Evolutionary conservation across 2,888 invertebrate genomes (phyloP).

Genomic region (Octodonta nipae): DNA sequence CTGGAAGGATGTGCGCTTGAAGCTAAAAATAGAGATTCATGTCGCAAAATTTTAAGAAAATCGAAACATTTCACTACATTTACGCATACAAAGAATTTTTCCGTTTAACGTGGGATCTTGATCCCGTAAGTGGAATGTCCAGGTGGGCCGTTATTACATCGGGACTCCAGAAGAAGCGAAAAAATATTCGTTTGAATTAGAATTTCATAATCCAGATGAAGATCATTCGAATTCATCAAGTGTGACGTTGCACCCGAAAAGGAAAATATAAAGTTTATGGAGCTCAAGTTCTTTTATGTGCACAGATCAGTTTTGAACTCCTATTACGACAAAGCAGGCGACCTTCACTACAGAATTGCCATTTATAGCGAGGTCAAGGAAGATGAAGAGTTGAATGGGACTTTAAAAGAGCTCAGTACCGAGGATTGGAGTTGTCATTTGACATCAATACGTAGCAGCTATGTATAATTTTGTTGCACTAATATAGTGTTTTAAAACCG

Average conservation of each 20-base stretch:
- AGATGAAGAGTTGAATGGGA: too few relatives aligned
- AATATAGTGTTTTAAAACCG: too few relatives aligned
- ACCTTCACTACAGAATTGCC: slow-evolving; percentile 12
- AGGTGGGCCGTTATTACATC: slow-evolving; percentile 14
- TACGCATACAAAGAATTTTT: slow-evolving; percentile 15
- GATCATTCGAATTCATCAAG: neutral
- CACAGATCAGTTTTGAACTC: slow-evolving; percentile 12
- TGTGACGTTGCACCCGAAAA: slow-evolving; percentile 9
- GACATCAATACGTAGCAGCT: too few relatives aligned
- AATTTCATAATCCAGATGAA: slow-evolving; percentile 10
- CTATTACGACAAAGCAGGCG: slow-evolving; percentile 10
- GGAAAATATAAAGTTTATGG: slow-evolving; percentile 9
- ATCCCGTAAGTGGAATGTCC: slow-evolving; percentile 12
- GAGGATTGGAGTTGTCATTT: too few relatives aligned
- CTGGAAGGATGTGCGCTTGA: slow-evolving; percentile 11
- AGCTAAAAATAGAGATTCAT: slow-evolving; percentile 14
- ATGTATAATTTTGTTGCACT: too few relatives aligned
- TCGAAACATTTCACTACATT: slow-evolving; percentile 12
- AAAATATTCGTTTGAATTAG: slow-evolving; percentile 13
- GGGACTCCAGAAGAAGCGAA: slow-evolving; percentile 12
- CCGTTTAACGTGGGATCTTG: slow-evolving; percentile 16
- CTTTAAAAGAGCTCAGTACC: too few relatives aligned
- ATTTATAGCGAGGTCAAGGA: too few relatives aligned
- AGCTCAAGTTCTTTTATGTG: slow-evolving; percentile 10
- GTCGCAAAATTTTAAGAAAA: slow-evolving; percentile 11